phyloP scores from a whole-genome alignment of 2,888 invertebrate species.

The Polydesmus complanatus region DNA sequence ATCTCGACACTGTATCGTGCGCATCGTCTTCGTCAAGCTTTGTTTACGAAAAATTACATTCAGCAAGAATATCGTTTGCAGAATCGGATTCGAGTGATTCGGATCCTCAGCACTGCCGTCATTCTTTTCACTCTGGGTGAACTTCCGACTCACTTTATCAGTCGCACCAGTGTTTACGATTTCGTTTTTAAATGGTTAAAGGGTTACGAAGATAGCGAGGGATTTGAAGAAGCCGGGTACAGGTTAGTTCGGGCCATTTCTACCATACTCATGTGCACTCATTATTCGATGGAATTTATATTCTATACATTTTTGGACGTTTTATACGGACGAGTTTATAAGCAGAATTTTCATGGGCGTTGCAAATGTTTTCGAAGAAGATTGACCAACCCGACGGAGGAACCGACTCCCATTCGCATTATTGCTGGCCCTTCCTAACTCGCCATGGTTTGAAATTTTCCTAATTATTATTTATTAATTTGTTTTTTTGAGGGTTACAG shows the following conservation, averaged over 20 bases:
- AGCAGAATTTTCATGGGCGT: background rate
- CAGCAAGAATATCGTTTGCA: conserved; percentile 6
- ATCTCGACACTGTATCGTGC: conserved; percentile 2
- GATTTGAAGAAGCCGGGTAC: background rate
- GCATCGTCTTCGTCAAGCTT: background rate
- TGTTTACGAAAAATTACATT: background rate
- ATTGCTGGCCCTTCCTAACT: background rate
- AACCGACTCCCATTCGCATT: background rate
- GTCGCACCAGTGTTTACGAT: conserved; percentile 12
- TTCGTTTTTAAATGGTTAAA: background rate
- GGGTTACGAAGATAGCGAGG: background rate
- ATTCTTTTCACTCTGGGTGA: conserved; percentile 1
- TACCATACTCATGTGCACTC: background rate
- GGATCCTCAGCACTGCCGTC: background rate
- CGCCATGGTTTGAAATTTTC: no score
- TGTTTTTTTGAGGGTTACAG: no score
- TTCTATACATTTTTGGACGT: background rate
- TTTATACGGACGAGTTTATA: background rate
- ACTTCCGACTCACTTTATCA: background rate
- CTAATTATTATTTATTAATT: no score
- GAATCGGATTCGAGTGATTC: background rate
- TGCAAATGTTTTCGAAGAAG: background rate
- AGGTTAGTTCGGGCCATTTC: conserved; percentile 5
- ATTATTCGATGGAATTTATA: conserved; percentile 7
- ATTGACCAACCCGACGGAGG: background rate